Conservation (phyloP, 2,888 invertebrate genomes). For the Acanthococcus lagerstroemiae region DNA sequence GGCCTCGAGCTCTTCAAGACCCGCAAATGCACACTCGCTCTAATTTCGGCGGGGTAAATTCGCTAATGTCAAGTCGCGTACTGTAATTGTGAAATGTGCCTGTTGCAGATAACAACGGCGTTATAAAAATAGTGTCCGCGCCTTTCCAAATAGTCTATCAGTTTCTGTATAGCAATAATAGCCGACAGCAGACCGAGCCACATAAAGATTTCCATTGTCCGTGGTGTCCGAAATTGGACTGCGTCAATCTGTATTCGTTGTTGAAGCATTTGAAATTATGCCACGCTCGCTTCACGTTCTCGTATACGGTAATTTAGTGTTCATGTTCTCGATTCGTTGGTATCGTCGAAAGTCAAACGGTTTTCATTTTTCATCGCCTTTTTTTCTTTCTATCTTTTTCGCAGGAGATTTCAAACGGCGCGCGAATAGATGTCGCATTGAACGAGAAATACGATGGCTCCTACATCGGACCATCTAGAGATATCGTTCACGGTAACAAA, state of each 20-base stretch:
- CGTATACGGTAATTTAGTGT: conserved; percentile 63
- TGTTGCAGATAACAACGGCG: conserved; percentile 11
- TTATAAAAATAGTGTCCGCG: conserved; percentile 37
- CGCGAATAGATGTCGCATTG: conserved; percentile 87
- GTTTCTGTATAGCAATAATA: conserved; percentile 90
- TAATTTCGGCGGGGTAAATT: too few relatives aligned
- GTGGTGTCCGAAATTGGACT: conserved; percentile 82
- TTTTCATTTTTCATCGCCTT: too few relatives aligned
- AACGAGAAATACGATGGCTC: conserved; percentile 93
- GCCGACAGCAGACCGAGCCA: conserved; percentile 88
- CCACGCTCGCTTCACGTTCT: conserved; percentile 87
- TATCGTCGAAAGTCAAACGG: background rate
- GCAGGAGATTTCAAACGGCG: conserved; percentile 64
- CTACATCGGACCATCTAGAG: conserved; percentile 86
- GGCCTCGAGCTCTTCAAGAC: background rate
- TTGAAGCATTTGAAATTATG: conserved; percentile 88
- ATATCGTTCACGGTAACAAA: conserved; percentile 51
- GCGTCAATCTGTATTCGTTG: conserved; percentile 73
- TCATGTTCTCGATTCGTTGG: background rate
- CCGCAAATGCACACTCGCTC: background rate
- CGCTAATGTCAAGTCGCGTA: too few relatives aligned
- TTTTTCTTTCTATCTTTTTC: conserved; percentile 35
- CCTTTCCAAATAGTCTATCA: conserved; percentile 83
- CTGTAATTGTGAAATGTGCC: too few relatives aligned
- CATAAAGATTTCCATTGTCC: conserved; percentile 88